phyloP scores from a whole-genome alignment of 2,888 invertebrate species.

The Platycnemis pennipes region DNA sequence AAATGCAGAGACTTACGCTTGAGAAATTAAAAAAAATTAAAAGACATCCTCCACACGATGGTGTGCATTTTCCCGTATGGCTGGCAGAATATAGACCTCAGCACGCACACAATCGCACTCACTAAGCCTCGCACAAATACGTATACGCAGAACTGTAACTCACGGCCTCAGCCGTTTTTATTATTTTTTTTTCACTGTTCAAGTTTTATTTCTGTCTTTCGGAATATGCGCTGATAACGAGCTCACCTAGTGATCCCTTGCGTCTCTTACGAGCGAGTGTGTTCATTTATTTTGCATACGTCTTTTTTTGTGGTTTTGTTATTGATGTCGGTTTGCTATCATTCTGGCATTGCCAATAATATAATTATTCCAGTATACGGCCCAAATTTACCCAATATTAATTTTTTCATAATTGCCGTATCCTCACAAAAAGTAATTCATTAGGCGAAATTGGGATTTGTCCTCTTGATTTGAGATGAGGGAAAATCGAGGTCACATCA shows the following conservation, averaged over 20 bases:
- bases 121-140: too few species aligned
- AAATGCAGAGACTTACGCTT: neutral
- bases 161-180: neutral
- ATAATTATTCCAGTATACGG: neutral
- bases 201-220: neutral
- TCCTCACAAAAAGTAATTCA: neutral
- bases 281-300: neutral
- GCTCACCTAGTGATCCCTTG: neutral
- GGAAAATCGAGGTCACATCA: neutral
- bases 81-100: neutral
- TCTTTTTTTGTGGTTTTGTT: neutral
- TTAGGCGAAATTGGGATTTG: neutral
- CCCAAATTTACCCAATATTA: neutral
- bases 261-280: neutral
- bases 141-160: too few species aligned
- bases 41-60: neutral
- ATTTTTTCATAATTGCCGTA: neutral
- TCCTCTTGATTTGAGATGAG: neutral
- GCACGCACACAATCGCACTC: neutral
- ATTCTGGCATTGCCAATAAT: neutral
- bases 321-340: neutral
- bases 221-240: conserved; percentile 29
- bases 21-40: neutral
- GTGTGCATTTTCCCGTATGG: neutral
- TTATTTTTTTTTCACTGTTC: neutral